Evolutionary conservation across 2,888 invertebrate species (phyloP).

Genomic region (Synergus gifuensis): DNA sequence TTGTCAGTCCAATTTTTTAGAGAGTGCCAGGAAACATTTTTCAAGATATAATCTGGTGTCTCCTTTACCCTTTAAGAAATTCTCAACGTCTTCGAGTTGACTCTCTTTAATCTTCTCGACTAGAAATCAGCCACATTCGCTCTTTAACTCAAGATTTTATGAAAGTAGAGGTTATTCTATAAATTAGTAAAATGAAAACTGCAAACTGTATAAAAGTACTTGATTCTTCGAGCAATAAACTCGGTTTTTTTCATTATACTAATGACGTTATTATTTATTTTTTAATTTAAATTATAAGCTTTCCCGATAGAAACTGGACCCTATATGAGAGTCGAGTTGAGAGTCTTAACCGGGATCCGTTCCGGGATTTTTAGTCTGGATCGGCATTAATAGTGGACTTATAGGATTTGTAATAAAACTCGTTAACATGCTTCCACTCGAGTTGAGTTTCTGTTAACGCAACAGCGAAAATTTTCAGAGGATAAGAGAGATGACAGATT

Average conservation of each 20-base stretch:
- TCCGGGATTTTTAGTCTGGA: not conserved
- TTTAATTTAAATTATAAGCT: not conserved
- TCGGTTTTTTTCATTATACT: not conserved
- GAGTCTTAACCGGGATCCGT: not conserved
- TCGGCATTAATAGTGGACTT: not conserved
- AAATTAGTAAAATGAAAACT: not conserved
- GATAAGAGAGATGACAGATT: constrained; percentile 30
- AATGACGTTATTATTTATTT: not conserved
- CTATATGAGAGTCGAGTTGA: not conserved
- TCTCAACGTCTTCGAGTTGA: not conserved
- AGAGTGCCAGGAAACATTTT: not conserved
- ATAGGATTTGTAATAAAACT: constrained; percentile 20
- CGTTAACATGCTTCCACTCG: not conserved
- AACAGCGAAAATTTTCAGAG: constrained; percentile 17
- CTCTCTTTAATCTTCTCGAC: constrained; percentile 9
- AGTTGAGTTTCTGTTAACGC: constrained; percentile 10
- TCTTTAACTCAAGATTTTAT: not conserved
- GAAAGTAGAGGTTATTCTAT: not conserved
- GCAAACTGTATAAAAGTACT: not conserved
- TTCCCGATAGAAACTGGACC: too few species aligned
- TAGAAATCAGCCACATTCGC: not conserved
- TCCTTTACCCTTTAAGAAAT: not conserved
- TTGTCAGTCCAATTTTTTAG: not conserved
- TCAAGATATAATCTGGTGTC: constrained; percentile 4
- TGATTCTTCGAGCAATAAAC: not conserved